Evolutionary conservation across 1,140 invertebrate species (phyloP), one percentile per base, ranked within the genome.

Genomic region (Ooceraea biroi): DNA sequence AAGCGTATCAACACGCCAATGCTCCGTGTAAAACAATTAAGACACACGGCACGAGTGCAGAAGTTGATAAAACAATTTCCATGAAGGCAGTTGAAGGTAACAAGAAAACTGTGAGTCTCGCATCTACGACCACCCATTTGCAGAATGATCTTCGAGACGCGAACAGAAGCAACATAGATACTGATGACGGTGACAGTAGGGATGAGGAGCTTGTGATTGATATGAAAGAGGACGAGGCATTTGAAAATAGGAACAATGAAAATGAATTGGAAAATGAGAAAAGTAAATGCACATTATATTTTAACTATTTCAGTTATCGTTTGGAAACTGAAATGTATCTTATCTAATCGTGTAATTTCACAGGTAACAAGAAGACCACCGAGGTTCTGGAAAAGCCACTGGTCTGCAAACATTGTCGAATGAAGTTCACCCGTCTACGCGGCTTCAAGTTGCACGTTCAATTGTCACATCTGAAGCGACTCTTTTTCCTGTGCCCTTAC

Each of bases 371-470:
- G 1, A 61, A 85, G 5, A 83, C 73, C 0, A 83, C 0, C 58
- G 61, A 17, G 22, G 36, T 12, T 3, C 10, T 30, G 19, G 48
- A 87, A 10, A 80, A 86, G 5, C 66, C 84, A 1, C 19, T 91
- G 0, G 48, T 27, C 14, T 95, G 95, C 60, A 95, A 94, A 48
- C 94, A 95, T 52, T 95, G 95, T 57, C 83, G 87, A 2, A 82
- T 88, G 73, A 90, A 73, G 5, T 94, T 94, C 63, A 58, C 61
- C 0, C 88, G 88, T 2, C 72, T 85, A 68, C 92, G 92, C 5
- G 94, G 94, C 0, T 93, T 94, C 22, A 94, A 94, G 60, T 69
- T 93, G 3, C 95, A 95, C 46, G 89, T 95, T 4, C 89, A 92
- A 41, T 48, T 92, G 0, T 89, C 86, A 0, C 95, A 95, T 74